Conservation (phyloP, 2,113 vertebrate genomes). For the Lophius piscatorius region DNA sequence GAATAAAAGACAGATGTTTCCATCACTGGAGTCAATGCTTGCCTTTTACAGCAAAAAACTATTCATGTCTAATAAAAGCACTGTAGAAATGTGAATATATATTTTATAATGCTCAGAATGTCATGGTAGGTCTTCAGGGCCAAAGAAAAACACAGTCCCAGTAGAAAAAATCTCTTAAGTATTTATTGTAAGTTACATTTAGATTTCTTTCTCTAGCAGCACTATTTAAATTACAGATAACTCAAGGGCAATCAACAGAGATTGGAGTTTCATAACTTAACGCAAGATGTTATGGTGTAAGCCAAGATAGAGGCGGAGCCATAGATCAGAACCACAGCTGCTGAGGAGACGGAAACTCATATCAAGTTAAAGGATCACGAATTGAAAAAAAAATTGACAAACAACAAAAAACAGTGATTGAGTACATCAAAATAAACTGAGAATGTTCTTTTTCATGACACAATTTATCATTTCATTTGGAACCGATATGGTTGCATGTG, state of each 20-base stretch:
- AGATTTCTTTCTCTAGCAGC: constrained; percentile 80
- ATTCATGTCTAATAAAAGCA: too few relatives aligned
- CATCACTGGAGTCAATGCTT: too few relatives aligned
- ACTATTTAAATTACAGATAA: constrained; percentile 79
- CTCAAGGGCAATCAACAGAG: constrained; percentile 76
- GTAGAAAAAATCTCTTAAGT: constrained; percentile 77
- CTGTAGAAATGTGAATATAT: too few relatives aligned
- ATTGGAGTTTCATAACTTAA: constrained; percentile 62
- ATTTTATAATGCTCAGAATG: too few relatives aligned
- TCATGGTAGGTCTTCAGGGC: not conserved
- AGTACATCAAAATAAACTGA: too few relatives aligned
- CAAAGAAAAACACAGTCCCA: constrained; percentile 62
- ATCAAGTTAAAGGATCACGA: too few relatives aligned
- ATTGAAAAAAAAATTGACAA: too few relatives aligned
- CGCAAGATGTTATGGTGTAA: constrained; percentile 71
- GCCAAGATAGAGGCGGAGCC: constrained; percentile 70
- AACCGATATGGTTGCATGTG: constrained; percentile 27
- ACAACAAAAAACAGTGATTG: too few relatives aligned
- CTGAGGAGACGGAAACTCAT: constrained; percentile 36
- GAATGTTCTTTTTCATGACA: constrained; percentile 27
- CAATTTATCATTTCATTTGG: constrained; percentile 46
- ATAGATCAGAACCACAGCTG: constrained; percentile 60
- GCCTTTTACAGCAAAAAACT: too few relatives aligned
- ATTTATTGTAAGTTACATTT: constrained; percentile 82
- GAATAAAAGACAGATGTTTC: too few relatives aligned